phyloP scores from a whole-genome alignment of 1,140 invertebrate species.

The Ips typographus region DNA sequence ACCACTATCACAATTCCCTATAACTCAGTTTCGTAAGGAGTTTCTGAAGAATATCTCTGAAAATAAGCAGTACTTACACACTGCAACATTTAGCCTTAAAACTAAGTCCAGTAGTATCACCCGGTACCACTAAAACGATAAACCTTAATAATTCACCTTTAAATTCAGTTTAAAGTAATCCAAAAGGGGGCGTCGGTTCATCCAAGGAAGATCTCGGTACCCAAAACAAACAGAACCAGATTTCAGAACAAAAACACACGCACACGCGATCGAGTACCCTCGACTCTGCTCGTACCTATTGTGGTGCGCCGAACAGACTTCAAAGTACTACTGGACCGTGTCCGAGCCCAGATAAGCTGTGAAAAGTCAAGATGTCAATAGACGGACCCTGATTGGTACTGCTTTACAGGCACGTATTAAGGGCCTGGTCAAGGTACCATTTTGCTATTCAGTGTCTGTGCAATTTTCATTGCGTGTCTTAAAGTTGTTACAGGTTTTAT shows the following conservation, averaged over 20 bases:
- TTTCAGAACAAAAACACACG: conserved; percentile 3
- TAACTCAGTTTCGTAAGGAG: too few species aligned
- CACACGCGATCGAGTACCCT: conserved; percentile 7
- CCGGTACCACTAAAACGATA: too few species aligned
- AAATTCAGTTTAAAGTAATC: not conserved
- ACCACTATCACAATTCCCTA: too few species aligned
- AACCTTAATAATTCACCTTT: too few species aligned
- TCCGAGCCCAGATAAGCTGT: conserved; percentile 22
- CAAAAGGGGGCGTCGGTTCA: not conserved
- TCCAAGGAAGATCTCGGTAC: not conserved
- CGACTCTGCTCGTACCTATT: conserved; percentile 16
- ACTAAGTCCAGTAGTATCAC: too few species aligned
- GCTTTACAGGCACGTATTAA: conserved; percentile 6
- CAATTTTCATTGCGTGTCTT: too few species aligned
- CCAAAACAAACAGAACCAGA: conserved; percentile 10
- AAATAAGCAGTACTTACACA: too few species aligned
- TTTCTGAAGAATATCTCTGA: too few species aligned
- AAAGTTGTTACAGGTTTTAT: too few species aligned
- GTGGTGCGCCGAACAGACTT: conserved; percentile 12
- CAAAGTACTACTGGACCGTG: conserved; percentile 25
- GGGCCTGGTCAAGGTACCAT: not conserved
- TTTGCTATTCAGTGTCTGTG: not conserved
- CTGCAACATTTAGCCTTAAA: too few species aligned
- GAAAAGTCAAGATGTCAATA: conserved; percentile 31
- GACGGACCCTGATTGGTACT: conserved; percentile 22